phyloP scores from a whole-genome alignment of 2,797 vertebrate species.

The Antrozous pallidus region DNA sequence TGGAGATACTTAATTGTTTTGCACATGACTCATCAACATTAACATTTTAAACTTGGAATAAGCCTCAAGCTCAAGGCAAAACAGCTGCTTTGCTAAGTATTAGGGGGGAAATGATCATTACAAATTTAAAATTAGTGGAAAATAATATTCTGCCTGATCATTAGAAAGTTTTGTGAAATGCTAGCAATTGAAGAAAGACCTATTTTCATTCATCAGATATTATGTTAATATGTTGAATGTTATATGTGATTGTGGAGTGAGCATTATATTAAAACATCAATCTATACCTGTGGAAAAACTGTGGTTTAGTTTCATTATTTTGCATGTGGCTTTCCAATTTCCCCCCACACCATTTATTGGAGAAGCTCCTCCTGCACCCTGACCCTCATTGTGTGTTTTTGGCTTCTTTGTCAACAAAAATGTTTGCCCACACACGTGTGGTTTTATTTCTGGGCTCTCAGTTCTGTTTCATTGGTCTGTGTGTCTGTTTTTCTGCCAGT shows the following conservation, averaged over 20 bases:
- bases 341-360: neutral
- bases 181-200: neutral
- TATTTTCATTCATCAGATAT: neutral
- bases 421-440: too few species aligned
- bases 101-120: constrained; percentile 50
- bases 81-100: constrained; percentile 64
- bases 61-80: constrained; percentile 36
- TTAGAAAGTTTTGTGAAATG: constrained; percentile 58
- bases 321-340: neutral
- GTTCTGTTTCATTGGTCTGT: neutral
- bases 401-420: neutral
- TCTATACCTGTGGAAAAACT: too few species aligned
- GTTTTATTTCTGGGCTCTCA: neutral
- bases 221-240: neutral
- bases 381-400: neutral
- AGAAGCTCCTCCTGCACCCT: neutral
- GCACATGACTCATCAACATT: constrained; percentile 54
- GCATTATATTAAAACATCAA: neutral
- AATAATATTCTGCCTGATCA: constrained; percentile 10
- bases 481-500: neutral
- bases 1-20: constrained; percentile 55
- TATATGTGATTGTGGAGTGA: neutral
- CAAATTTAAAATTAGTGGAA: constrained; percentile 62
- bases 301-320: neutral
- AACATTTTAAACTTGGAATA: constrained; percentile 71